Base-by-base conservation (phyloP, 2,113 vertebrate species). In the Ochotona curzoniae region DNA sequence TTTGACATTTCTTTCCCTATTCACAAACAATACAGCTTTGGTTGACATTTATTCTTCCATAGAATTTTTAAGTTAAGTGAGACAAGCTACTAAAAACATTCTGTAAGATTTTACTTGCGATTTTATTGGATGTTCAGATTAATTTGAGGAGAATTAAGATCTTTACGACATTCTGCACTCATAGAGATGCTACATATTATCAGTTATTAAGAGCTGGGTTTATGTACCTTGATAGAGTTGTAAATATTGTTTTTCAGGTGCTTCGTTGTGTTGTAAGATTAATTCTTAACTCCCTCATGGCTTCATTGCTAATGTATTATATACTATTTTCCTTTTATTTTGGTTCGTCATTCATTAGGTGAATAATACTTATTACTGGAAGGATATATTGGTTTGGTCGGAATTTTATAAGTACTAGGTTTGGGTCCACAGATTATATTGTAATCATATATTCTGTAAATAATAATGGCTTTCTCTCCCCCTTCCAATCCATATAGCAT, bases 181-280 rank as follows among this genome's bases (percentile, higher is more conserved):
- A 15, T 69, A 49, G 85, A 70, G 18, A 73, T 83, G 20, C n/a
- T 69, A 11, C 54, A 57, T 21, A 25, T 38, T 69, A 81, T 8
- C 2, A 79, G 18, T 4, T 87, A 63, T 74, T 75, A 74, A 70
- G 35, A 21, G 66, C 6, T 32, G 25, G 32, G 76, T 90, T 94
- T 71, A 78, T 70, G 4, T 23, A 78, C 57, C 73, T 92, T 64
- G 15, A 83, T 30, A 4, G 5, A 94, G 21, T 90, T 21, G 17
- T 35, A 69, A 79, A 79, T 71, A 49, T 44, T 91, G 90, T 88
- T 44, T n/a, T n/a, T n/a, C n/a, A n/a, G n/a, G n/a, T n/a, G n/a
- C n/a, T n/a, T n/a, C n/a, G n/a, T n/a, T 66, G 90, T 2, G 64
- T 83, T 87, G 21, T 57, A 71, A 82, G 28, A 92, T 63, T 89